Evolutionary conservation across 1,140 invertebrate genomes (phyloP), one percentile per base, ranked within the genome.

Genomic region (Brachionus plicatilis): DNA sequence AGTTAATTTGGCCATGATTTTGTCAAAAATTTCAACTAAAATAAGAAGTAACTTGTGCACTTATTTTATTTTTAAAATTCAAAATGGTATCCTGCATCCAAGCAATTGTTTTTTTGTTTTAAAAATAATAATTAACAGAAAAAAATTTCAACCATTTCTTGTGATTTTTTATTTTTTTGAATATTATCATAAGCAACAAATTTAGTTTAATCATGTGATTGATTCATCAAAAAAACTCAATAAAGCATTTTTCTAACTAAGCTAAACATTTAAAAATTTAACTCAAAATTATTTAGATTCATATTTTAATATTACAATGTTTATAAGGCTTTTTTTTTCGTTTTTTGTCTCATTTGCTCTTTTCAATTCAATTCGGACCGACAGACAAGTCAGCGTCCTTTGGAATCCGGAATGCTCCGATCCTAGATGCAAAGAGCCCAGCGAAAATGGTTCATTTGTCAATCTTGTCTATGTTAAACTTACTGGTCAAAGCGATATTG

Each of bases 381-480:
- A 82, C 41, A 60, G 79, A 66, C 20, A 82, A 68, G 79, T 82
- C 3, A 82, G 37, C 24, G 29, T 65, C 0, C 11, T 17, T 11
- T 68, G 37, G 53, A 82, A 82, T 82, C 79, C 79, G 9, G 53
- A 65, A 11, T 82, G 79, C 45, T 27, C 43, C 11, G 41, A 47
- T 27, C 5, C 43, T 3, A 24, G 5, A 29, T 82, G 79, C 33
- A 68, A 9, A 1, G 2, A 76, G 14, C 79, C 65, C 17, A 41
- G 17, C n/a, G 37, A 41, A 56, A 80, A 53, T 20, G 79, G 53
- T 45, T 65, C 79, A n/a, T 82, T 27, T 24, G 24, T 24, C 0
- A 82, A 82, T 14, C 53, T 82, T 20, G 53, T 82, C 11, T 68
- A 82, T 68, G 65, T 82, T 43, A 60, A 82, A 68, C 53, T 68